Base-by-base conservation (phyloP, 1,140 invertebrate species). In the Drosophila kanapiae region DNA sequence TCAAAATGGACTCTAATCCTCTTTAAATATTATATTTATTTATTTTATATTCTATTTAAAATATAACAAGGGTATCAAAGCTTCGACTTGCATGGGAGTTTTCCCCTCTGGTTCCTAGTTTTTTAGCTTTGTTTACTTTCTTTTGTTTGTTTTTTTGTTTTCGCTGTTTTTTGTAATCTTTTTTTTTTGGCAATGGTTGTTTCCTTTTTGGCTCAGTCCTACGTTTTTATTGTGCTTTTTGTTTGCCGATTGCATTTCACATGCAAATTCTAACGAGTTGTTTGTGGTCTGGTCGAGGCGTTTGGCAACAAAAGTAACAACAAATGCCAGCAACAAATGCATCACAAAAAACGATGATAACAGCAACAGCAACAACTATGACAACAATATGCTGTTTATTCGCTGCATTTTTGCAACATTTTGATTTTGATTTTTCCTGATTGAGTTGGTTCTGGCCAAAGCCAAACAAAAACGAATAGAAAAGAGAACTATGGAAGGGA, bases 251-350 rank as follows among this genome's bases (percentile, higher is more conserved):
- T 87, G 83, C 79, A 82, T 82, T 87, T 59, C 76, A 80, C 83
- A 87, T 87, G 71, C 79, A 87, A 87, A 87, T 87, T 87, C 80
- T 87, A 87, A 87, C 83, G 83, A 83, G 83, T 82, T 87, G 79
- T 77, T 80, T 87, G 83, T 87, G 78, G 83, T 86, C 65, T 78
- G 79, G 58, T 61, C 65, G 72, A 67, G 81, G 78, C 69, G 80
- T 74, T 74, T 69, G 70, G 57, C 60, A 81, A 70, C 78, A 81
- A 77, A 57, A 78, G 37, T 58, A 75, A 45, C 74, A 63, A 57
- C 47, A 48, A 48, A 27, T 18, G 23, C 23, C 16, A 27, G 45
- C 45, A 47, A 47, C 51, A 78, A 59, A 38, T 43, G 38, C 38
- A 37, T 29, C 14, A 16, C 67, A 51, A 51, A 51, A 45, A 7